Base-by-base conservation (phyloP, 2,888 invertebrate species). In the Latheticus oryzae region DNA sequence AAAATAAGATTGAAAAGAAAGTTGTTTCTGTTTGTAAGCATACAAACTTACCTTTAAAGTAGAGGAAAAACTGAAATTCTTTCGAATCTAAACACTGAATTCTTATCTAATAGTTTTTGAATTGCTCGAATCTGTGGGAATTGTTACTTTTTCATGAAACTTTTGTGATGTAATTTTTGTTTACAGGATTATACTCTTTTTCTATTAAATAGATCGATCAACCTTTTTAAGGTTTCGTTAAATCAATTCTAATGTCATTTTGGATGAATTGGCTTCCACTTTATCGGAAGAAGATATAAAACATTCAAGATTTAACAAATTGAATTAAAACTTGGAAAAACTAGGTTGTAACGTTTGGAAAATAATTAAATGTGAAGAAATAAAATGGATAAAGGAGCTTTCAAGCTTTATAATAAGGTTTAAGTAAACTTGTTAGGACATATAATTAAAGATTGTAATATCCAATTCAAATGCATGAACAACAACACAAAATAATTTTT, bases 231-330 rank as follows among this genome's bases (percentile, higher is more conserved):
- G 47, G 47, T 32, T 47, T 47, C 47, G 15, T 12, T 11, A 24
- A 16, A 23, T 35, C 12, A 35, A n/a, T 23, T 9, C 2, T 13
- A 35, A 35, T 23, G 33, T 16, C 35, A 11, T 47, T 47, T 35
- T 35, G 13, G 35, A 47, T 33, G 33, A 47, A 47, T 47, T 47
- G 47, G 47, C 33, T 47, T 47, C 47, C 21, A 8, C 9, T 47
- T 30, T 45, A 45, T 45, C 2, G 11, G 9, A 5, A n/a, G 32
- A 32, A 21, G 47, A 24, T 33, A 47, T 33, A 35, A 35, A 17
- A n/a, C 24, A 15, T 21, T 33, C 30, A 21, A 47, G 19, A 16
- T 16, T 35, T 33, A 24, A 13, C 23, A 47, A 47, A 47, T 47
- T 21, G 23, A 47, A 33, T 47, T 47, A 47, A 33, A 32, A 19